Conservation (phyloP, 2,888 invertebrate genomes). For the Philereme vetulata region DNA sequence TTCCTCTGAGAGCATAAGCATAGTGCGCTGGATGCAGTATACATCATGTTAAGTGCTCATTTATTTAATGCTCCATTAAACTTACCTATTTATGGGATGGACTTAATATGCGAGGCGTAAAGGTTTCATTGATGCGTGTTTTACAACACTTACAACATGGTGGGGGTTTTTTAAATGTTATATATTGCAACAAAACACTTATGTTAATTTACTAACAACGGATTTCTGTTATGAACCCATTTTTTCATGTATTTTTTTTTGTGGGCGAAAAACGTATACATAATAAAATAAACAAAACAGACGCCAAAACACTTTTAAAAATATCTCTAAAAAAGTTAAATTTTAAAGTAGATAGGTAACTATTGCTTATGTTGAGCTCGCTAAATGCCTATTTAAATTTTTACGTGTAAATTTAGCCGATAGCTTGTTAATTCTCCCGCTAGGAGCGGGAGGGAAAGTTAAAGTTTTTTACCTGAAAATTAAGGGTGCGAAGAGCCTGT, state of each 20-base stretch:
- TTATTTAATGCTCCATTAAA: slow-evolving; percentile 25
- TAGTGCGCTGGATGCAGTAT: slow-evolving; percentile 20
- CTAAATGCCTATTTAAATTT: not conserved
- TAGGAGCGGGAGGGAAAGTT: no score
- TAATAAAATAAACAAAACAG: no score
- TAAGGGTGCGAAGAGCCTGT: no score
- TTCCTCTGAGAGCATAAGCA: slow-evolving; percentile 12
- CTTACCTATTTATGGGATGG: slow-evolving; percentile 21
- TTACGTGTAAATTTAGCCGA: not conserved
- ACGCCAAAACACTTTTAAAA: no score
- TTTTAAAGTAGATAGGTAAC: no score
- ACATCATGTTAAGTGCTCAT: slow-evolving; percentile 31
- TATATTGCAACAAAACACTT: no score
- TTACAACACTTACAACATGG: not conserved
- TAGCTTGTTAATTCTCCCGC: not conserved
- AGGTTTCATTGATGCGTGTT: slow-evolving; percentile 10
- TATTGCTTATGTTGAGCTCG: not conserved
- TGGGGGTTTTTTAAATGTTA: no score
- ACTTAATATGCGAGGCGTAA: slow-evolving; percentile 13
- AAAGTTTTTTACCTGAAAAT: no score
- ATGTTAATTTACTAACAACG: no score
- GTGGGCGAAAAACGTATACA: no score
- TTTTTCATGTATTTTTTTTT: no score
- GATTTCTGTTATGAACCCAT: no score
- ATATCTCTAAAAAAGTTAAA: not conserved